Percentiles rank a stretch among this genome's conserved stretches.
phyloP scores from a whole-genome alignment of 1,140 invertebrate species.

The Drosophila ficusphila region DNA sequence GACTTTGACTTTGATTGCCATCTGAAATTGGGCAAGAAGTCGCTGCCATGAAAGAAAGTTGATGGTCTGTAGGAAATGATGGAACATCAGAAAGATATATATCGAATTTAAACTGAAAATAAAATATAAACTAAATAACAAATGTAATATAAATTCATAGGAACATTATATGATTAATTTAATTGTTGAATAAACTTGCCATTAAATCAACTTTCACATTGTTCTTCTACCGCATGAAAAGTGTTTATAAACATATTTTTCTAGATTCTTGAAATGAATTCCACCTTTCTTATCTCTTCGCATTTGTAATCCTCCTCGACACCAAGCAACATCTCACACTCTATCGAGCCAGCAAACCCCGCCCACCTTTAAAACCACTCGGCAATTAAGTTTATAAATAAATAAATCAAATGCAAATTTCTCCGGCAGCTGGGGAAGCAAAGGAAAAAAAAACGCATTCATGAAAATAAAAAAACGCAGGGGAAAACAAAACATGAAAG shows the following conservation, averaged over 20 bases:
- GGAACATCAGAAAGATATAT: neutral
- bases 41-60: neutral
- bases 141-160: too few relatives aligned
- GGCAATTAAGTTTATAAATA: conserved; percentile 79
- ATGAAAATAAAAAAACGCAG: conserved; percentile 1
- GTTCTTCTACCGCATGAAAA: neutral
- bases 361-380: neutral
- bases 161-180: too few relatives aligned
- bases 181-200: too few relatives aligned
- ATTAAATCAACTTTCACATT: too few relatives aligned
- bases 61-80: neutral
- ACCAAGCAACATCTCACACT: conserved; percentile 17
- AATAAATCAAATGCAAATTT: conserved; percentile 71
- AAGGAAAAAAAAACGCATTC: conserved; percentile 13
- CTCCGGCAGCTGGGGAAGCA: neutral
- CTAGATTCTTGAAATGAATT: neutral
- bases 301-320: conserved; percentile 4
- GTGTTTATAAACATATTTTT: neutral
- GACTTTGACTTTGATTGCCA: conserved; percentile 40
- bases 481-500: conserved; percentile 35
- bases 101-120: neutral
- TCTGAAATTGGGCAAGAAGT: neutral
- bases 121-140: too few relatives aligned
- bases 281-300: neutral
- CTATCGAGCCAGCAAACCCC: neutral